These are phyloP conservation scores for Drosophila lowei DNA, from an alignment of 1,140 invertebrate species.

Conservation along the genomic window DNA sequence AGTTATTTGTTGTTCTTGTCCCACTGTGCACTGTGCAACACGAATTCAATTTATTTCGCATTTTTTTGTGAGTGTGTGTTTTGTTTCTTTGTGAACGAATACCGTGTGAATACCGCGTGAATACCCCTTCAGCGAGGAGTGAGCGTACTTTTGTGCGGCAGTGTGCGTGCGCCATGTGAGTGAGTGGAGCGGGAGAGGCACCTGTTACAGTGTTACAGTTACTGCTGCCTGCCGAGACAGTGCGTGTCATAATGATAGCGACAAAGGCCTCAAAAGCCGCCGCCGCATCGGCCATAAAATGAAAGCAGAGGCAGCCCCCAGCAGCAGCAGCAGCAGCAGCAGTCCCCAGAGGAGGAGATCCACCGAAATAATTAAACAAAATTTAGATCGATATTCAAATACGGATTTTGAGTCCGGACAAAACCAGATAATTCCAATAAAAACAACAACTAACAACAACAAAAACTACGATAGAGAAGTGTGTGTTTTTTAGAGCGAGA, in stretches of 20 bases:
- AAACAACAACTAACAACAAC: slow-evolving; percentile 24
- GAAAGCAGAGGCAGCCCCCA: slow-evolving; percentile 64
- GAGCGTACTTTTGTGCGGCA: no score
- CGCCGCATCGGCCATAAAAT: slow-evolving; percentile 26
- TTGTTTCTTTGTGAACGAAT: slow-evolving; percentile 59
- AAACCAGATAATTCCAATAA: slow-evolving; percentile 24
- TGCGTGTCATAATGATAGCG: slow-evolving; percentile 39
- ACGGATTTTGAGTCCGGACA: slow-evolving; percentile 9
- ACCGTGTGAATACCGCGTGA: neutral
- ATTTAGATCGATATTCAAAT: slow-evolving; percentile 46
- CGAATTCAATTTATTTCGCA: slow-evolving; percentile 1
- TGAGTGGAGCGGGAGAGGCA: neutral
- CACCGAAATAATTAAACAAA: slow-evolving; percentile 60
- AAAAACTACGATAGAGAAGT: slow-evolving; percentile 10
- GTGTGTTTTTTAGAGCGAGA: slow-evolving; percentile 1
- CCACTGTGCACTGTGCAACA: neutral
- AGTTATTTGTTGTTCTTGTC: no score
- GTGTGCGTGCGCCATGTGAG: no score
- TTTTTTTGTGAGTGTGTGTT: slow-evolving; percentile 38
- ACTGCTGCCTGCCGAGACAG: neutral
- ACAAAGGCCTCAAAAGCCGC: slow-evolving; percentile 18
- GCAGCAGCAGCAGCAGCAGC: slow-evolving; percentile 49
- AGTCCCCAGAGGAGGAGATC: slow-evolving; percentile 39
- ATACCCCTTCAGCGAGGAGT: no score
- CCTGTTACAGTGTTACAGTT: slow-evolving; percentile 2